Percentiles rank a stretch among this genome's conserved stretches.
Conservation (phyloP, 2,113 vertebrate genomes). For the Amblyornis subalaris region DNA sequence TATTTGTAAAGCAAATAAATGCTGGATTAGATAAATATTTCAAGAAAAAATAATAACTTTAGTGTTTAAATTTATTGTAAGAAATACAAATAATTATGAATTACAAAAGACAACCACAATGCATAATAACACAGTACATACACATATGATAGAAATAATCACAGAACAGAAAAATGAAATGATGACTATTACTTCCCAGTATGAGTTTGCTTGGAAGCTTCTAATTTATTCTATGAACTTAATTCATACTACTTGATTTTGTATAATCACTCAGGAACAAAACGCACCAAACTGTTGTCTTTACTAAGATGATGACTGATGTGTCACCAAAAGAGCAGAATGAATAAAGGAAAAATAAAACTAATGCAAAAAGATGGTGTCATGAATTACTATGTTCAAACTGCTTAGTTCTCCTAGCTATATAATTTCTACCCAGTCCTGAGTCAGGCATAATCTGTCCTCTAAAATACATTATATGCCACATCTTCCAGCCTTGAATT, state of each 20-base stretch:
- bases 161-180: conserved; percentile 42
- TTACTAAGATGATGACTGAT: not conserved
- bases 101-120: conserved; percentile 60
- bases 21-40: conserved; percentile 39
- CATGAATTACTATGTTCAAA: not conserved
- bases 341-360: conserved; percentile 10
- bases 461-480: not conserved
- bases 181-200: conserved; percentile 1
- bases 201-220: conserved; percentile 16
- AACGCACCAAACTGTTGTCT: not conserved
- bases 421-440: not conserved
- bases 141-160: conserved; percentile 48
- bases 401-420: not conserved
- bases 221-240: conserved; percentile 21
- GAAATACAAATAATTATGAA: conserved; percentile 59
- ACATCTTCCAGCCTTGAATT: not conserved
- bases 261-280: conserved; percentile 16
- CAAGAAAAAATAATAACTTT: conserved; percentile 24
- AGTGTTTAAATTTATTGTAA: conserved; percentile 62
- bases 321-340: not conserved
- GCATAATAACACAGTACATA: conserved; percentile 41
- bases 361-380: not conserved
- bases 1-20: not conserved
- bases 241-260: conserved; percentile 14
- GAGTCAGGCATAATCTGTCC: not conserved